Base-by-base conservation (phyloP, 1,140 invertebrate species). In the Papilio helenus region DNA sequence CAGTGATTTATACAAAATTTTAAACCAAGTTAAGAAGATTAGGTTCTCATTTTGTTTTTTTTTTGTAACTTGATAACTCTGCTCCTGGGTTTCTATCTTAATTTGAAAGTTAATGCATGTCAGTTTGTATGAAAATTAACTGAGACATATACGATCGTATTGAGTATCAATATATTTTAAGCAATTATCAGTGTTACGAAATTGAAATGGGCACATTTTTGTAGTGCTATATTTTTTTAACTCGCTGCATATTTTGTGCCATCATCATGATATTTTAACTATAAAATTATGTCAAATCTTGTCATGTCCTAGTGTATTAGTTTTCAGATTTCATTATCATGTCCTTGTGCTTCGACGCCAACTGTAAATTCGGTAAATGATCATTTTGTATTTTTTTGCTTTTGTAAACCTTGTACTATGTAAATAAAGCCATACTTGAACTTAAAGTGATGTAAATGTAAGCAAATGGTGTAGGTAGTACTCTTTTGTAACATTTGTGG, bases 351-450 rank as follows among this genome's bases (percentile, higher is more conserved):
- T 55, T 55, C n/a, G 51, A 20, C n/a, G n/a, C 51, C 51, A 55
- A 49, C 16, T 55, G 51, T 55, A 55, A 55, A 20, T 55, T 55
- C 51, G n/a, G 8, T 55, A 55, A 55, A 55, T 55, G n/a, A 55
- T 46, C 14, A 46, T 14, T 46, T 46, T 51, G 14, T 51, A 55
- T n/a, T n/a, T 20, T 9, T 55, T 20, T n/a, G 51, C 51, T 55
- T 55, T 20, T 55, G n/a, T 55, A 39, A 76, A 76, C 55, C 55
- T 76, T 55, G 23, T 29, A n/a, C 42, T 72, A 23, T 76, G 73
- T 76, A 76, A 26, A 76, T 76, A 76, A 29, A 34, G 73, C 73
- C 73, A 76, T 74, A 39, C 34, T 39, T 74, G 72, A 74, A 74
- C 42, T 4, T 46, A 55, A 76, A 76, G 73, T 76, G 76, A 61